phyloP scores from a whole-genome alignment of 2,888 invertebrate genomes.

The Oligia latruncula region DNA sequence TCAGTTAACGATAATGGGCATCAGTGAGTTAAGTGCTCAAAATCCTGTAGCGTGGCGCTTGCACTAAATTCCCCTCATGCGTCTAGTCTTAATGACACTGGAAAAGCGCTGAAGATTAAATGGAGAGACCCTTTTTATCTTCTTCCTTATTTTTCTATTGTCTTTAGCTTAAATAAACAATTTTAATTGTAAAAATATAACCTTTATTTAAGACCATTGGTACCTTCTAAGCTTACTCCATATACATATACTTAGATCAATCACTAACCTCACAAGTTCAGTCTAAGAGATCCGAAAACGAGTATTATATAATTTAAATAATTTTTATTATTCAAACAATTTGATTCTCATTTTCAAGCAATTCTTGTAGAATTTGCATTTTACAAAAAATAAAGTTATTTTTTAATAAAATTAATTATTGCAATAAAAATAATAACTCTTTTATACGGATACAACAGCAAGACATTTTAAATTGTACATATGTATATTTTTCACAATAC shows the following conservation, averaged over 20 bases:
- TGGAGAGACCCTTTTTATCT: too few relatives aligned
- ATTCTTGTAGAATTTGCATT: conserved; percentile 14
- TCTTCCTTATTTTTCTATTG: neutral
- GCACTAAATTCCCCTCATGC: conserved; percentile 13
- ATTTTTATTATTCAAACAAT: neutral
- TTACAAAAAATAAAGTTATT: neutral
- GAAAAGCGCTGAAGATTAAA: conserved; percentile 12
- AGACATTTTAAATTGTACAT: neutral
- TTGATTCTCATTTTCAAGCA: conserved; percentile 7
- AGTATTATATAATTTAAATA: conserved; percentile 33
- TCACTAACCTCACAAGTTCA: conserved; percentile 68
- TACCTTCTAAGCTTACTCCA: conserved; percentile 15
- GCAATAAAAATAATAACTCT: neutral
- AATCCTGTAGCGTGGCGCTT: conserved; percentile 14
- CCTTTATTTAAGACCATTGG: neutral
- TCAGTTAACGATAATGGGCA: conserved; percentile 30
- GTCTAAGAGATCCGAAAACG: conserved; percentile 58
- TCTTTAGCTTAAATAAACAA: neutral
- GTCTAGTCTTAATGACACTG: conserved; percentile 5
- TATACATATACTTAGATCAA: conserved; percentile 33
- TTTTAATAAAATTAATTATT: neutral
- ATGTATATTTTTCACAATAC: neutral
- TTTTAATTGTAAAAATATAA: neutral
- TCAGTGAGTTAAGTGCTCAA: conserved; percentile 27
- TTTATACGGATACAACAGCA: neutral